These are phyloP conservation scores for zebrafish (Danio rerio) DNA, from an alignment of 2,113 vertebrate species.

Conservation along the genomic window DNA sequence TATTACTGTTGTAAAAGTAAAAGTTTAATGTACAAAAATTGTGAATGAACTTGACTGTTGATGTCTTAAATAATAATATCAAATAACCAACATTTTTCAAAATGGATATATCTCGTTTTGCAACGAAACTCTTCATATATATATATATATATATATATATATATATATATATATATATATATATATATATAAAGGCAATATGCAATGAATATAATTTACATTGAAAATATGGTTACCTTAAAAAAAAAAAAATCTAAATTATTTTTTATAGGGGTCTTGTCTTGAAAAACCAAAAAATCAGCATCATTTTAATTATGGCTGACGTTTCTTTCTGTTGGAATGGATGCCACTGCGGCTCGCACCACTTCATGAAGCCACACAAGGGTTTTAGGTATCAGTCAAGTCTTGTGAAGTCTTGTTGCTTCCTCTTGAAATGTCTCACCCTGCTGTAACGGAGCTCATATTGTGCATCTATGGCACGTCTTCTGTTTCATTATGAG, in stretches of 20 bases:
- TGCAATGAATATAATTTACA: too few relatives aligned
- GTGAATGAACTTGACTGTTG: too few relatives aligned
- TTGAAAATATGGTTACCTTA: background rate
- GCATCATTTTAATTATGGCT: background rate
- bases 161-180: too few relatives aligned
- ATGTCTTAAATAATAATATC: too few relatives aligned
- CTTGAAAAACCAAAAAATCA: background rate
- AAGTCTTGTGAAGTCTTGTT: constrained; percentile 32
- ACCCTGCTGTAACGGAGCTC: background rate
- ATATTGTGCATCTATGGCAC: constrained; percentile 9
- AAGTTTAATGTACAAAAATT: too few relatives aligned
- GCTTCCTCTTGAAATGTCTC: background rate
- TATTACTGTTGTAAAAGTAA: too few relatives aligned
- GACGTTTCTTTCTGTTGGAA: background rate
- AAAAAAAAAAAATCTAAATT: background rate
- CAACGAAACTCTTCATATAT: too few relatives aligned
- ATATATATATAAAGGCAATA: too few relatives aligned
- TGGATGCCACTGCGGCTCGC: background rate
- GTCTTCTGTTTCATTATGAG: constrained; percentile 11
- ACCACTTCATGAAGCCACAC: constrained; percentile 1
- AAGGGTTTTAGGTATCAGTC: background rate
- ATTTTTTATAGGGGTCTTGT: background rate
- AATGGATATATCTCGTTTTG: too few relatives aligned
- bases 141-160: too few relatives aligned
- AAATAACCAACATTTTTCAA: too few relatives aligned